Conservation (phyloP, 2,888 invertebrate species). For the Neria commutata region DNA sequence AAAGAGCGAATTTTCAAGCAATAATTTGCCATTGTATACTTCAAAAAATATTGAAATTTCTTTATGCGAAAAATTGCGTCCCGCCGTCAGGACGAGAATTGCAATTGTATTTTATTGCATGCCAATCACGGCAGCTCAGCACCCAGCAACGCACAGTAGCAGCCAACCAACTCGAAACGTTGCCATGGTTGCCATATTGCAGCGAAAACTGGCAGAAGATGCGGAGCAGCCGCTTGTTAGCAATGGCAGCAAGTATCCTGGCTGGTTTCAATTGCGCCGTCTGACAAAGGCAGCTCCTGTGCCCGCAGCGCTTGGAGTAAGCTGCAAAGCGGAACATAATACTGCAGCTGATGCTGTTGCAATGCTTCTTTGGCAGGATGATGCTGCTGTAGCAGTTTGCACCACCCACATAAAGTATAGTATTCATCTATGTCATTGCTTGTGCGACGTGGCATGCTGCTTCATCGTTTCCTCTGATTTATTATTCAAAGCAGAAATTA, state of each 20-base stretch:
- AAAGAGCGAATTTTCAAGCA: too few species aligned
- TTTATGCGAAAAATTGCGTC: too few species aligned
- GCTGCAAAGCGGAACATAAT: neutral
- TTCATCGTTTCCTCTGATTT: conserved; percentile 47
- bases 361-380: neutral
- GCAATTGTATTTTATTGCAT: too few species aligned
- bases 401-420: neutral
- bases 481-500: conserved; percentile 55
- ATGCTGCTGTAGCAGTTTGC: neutral
- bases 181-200: neutral
- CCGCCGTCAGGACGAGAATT: too few species aligned
- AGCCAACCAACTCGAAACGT: neutral
- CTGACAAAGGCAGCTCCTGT: neutral
- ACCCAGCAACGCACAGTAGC: neutral
- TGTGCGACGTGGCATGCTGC: too few species aligned
- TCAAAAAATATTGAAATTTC: too few species aligned
- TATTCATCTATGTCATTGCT: neutral
- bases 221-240: neutral
- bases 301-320: neutral
- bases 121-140: too few species aligned
- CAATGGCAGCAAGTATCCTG: neutral
- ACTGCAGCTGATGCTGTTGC: neutral
- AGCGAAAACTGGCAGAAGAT: too few species aligned
- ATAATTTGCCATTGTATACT: too few species aligned
- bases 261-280: neutral